Evolutionary conservation across 1,140 invertebrate species (phyloP).

Genomic region (Hyles euphorbiae): DNA sequence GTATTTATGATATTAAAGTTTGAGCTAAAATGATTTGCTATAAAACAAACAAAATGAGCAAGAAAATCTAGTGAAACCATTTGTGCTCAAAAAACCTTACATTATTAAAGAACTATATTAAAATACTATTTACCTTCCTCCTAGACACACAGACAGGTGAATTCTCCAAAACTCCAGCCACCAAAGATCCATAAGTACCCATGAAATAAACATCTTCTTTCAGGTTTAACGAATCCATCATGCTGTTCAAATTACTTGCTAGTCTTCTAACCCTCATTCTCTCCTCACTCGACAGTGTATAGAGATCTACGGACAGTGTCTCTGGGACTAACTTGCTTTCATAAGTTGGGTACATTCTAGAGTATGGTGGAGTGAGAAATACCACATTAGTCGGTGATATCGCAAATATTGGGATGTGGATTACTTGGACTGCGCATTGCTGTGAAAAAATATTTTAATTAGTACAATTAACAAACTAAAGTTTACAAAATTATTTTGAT

Average conservation of each 20-base stretch:
- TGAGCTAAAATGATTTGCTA: too few species aligned
- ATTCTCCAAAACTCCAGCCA: conserved; percentile 79
- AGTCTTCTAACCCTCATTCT: conserved; percentile 59
- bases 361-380: conserved; percentile 80
- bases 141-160: conserved; percentile 71
- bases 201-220: conserved; percentile 81
- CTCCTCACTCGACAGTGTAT: conserved; percentile 48
- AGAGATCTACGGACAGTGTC: conserved; percentile 63
- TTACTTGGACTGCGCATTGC: conserved; percentile 77
- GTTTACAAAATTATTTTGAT: too few species aligned
- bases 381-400: conserved; percentile 76
- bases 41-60: too few species aligned
- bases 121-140: conserved; percentile 70
- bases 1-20: too few species aligned
- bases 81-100: too few species aligned
- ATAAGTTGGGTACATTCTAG: conserved; percentile 77
- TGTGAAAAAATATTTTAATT: conserved; percentile 26
- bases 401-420: conserved; percentile 79
- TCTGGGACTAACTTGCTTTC: conserved; percentile 63
- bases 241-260: conserved; percentile 76
- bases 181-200: conserved; percentile 78
- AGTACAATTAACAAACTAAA: too few species aligned
- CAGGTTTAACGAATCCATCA: conserved; percentile 77
- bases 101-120: too few species aligned
- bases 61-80: too few species aligned